These are phyloP conservation scores for Tetheella fluctuosa DNA, from an alignment of 2,888 invertebrate genomes.

Conservation along the genomic window DNA sequence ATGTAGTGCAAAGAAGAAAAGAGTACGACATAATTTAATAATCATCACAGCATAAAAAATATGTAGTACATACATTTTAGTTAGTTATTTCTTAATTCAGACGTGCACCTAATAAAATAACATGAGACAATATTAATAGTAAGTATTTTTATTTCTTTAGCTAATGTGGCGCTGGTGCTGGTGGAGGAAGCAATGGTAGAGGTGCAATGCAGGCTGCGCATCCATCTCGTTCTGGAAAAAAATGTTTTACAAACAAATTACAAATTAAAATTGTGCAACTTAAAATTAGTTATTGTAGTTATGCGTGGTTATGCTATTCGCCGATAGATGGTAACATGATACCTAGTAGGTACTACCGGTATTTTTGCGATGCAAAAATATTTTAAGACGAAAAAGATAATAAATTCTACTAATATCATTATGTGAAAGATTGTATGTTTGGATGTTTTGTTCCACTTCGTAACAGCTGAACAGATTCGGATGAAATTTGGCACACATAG, in stretches of 20 bases:
- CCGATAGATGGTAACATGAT: too few relatives aligned
- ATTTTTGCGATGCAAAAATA: too few relatives aligned
- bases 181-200: slow-evolving; percentile 66
- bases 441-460: too few relatives aligned
- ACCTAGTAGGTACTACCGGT: too few relatives aligned
- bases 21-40: neutral
- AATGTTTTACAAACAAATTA: neutral
- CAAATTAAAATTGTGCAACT: too few relatives aligned
- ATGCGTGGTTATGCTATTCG: too few relatives aligned
- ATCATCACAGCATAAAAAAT: slow-evolving; percentile 3
- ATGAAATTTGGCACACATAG: too few relatives aligned
- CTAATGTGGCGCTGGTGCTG: slow-evolving; percentile 74
- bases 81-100: neutral
- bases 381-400: too few relatives aligned
- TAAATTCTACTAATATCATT: too few relatives aligned
- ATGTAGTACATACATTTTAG: neutral
- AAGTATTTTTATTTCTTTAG: slow-evolving; percentile 17
- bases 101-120: neutral
- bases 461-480: too few relatives aligned
- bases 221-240: slow-evolving; percentile 68
- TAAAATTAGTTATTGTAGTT: too few relatives aligned
- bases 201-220: slow-evolving; percentile 77
- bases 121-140: neutral
- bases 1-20: slow-evolving; percentile 14
- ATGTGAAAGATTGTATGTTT: too few relatives aligned